Evolutionary conservation across 1,140 invertebrate species (phyloP).

Genomic region (Bombus breviceps): DNA sequence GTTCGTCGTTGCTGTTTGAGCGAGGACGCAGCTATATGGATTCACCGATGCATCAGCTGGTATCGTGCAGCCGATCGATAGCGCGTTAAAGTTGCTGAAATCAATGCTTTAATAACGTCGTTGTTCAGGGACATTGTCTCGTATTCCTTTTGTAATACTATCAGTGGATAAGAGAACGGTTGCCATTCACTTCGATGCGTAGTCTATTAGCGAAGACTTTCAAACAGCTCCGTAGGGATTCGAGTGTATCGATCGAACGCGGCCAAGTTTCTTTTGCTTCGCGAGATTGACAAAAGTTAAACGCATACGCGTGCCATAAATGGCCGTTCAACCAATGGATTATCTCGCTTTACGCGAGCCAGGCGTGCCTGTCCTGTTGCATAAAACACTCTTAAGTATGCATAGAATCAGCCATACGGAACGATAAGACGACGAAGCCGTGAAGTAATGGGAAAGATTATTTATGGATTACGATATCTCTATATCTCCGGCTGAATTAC

Average conservation of each 20-base stretch:
- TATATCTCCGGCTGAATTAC: constrained; percentile 39
- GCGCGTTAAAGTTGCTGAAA: constrained; percentile 18
- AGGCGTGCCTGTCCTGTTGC: constrained; percentile 16
- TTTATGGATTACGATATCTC: constrained; percentile 52
- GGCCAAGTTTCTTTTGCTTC: not conserved
- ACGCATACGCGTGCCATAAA: constrained; percentile 7
- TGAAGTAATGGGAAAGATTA: constrained; percentile 54
- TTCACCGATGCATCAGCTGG: not conserved
- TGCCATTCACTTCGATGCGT: not conserved
- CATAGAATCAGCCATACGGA: constrained; percentile 47
- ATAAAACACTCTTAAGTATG: constrained; percentile 56
- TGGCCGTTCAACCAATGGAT: constrained; percentile 15
- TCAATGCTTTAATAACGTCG: not conserved
- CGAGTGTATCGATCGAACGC: not conserved
- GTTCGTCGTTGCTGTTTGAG: too few relatives aligned
- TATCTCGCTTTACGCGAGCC: not conserved
- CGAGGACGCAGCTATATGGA: not conserved
- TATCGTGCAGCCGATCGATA: not conserved
- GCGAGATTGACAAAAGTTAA: not conserved
- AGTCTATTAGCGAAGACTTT: not conserved
- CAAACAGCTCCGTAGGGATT: not conserved
- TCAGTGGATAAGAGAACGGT: not conserved
- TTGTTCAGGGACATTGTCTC: not conserved
- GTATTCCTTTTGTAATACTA: not conserved
- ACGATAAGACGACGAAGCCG: constrained; percentile 52